Evolutionary conservation across 2,888 invertebrate genomes (phyloP), one percentile per base, ranked within the genome.

Genomic region (Nomada lathburiana): DNA sequence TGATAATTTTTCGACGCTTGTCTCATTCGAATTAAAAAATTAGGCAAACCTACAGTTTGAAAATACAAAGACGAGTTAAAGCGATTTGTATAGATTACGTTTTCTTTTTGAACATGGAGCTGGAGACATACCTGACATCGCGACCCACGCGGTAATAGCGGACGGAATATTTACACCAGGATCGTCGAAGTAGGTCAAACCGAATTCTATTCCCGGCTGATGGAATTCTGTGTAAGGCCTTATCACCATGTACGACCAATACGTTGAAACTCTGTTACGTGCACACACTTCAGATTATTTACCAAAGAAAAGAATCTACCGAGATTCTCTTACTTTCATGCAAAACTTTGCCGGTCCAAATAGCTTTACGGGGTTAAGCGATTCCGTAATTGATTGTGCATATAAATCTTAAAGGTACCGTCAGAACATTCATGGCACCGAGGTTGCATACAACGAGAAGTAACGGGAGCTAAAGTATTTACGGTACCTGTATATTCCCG

Each of bases 221-320:
- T 96, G 94, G 76, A 95, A 94, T 75, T 95, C 94, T 0, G 95
- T 95, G 67, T 95, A 94, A 0, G 97, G 97, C 93, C 96, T 96
- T 72, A 98, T 97, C 0, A 98, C 97, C 97, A 98, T 97, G 88
- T 96, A 96, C 55, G 98, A 98, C 97, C 97, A 97, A 90, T 98
- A 98, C 82, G 97, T 96, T 2, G 95, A 95, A 0, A 98, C 97
- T 84, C 94, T 94, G 84, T 78, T 87, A 88, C 11, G 57, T 80
- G 75, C 44, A 82, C 36, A 85, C 29, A 60, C 5, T 53, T 84
- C 36, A 83, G 52, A 87, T 84, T 83, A 80, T 85, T 85, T 55
- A 70, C 20, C 68, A 10, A 74, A 44, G 23, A 69, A 73, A 52
- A 74, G 63, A 76, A 80, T 29, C 42, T 11, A 9, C 20, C 16